These are phyloP conservation scores for Tetraodon nigroviridis DNA, from an alignment of 2,113 vertebrate genomes.

Conservation along the genomic window DNA sequence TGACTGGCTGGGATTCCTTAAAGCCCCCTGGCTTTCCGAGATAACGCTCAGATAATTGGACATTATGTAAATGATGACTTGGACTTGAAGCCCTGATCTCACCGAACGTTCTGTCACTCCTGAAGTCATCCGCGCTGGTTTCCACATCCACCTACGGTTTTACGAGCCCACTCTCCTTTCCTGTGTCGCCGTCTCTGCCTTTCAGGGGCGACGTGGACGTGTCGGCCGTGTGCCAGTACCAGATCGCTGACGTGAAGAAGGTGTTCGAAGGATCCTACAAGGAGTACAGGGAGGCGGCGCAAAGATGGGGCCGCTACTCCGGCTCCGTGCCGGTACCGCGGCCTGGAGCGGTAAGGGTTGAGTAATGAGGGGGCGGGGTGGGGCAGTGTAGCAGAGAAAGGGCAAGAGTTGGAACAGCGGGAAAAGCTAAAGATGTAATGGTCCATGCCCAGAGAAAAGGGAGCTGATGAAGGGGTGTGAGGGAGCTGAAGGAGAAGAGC, in stretches of 20 bases:
- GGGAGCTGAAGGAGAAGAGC: conserved; percentile 11
- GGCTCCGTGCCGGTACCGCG: conserved; percentile 79
- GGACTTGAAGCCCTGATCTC: conserved; percentile 35
- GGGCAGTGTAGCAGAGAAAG: conserved; percentile 11
- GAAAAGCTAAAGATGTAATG: conserved; percentile 40
- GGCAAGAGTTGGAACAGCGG: conserved; percentile 31
- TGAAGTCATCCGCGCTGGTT: conserved; percentile 17
- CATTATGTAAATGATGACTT: conserved; percentile 63
- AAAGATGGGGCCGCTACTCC: conserved; percentile 85
- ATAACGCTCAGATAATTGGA: conserved; percentile 64
- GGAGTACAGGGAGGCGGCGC: conserved; percentile 85
- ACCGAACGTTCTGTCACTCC: conserved; percentile 13
- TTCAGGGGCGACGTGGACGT: conserved; percentile 90
- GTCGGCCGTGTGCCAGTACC: conserved; percentile 89
- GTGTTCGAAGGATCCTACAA: conserved; percentile 93
- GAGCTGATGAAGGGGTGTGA: conserved; percentile 15
- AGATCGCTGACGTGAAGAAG: conserved; percentile 82
- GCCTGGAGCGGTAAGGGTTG: conserved; percentile 82
- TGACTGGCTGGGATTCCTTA: conserved; percentile 51
- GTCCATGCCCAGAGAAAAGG: conserved; percentile 30
- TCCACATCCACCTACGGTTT: not conserved
- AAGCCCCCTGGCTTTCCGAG: conserved; percentile 51
- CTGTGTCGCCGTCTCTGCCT: conserved; percentile 4
- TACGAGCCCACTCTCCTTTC: not conserved
- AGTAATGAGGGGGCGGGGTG: conserved; percentile 12